These are phyloP conservation scores for Uromys caudimaculatus DNA, from an alignment of 2,797 vertebrate species.

Conservation along the genomic window DNA sequence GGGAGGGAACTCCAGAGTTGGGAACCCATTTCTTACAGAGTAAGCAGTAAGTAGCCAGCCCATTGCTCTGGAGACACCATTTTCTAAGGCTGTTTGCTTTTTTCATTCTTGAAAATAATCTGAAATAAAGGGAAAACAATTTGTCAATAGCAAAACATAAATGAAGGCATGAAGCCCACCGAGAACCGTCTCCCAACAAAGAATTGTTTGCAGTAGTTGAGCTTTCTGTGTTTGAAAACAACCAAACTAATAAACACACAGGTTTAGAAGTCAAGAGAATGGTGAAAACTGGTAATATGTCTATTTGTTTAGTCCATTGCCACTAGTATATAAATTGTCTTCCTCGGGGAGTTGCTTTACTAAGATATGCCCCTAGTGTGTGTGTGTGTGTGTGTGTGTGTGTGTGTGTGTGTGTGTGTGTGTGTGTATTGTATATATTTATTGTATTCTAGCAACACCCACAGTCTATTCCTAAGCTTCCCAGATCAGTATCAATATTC, in stretches of 20 bases:
- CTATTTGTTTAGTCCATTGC: neutral
- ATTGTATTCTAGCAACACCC: neutral
- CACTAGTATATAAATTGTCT: neutral
- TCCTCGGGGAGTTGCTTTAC: neutral
- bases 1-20: neutral
- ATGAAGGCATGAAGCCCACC: neutral
- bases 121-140: neutral
- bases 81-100: neutral
- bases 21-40: neutral
- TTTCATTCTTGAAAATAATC: neutral
- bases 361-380: no score
- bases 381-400: neutral
- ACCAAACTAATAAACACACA: neutral
- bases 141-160: neutral
- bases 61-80: neutral
- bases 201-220: neutral
- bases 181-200: neutral
- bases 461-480: neutral
- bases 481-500: neutral
- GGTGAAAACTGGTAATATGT: neutral
- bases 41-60: neutral
- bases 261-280: neutral
- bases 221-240: neutral
- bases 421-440: neutral
- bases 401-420: neutral